Percentiles rank a stretch among this genome's conserved stretches.
Conservation (phyloP, 1,140 invertebrate genomes). For the Conus betulinus region DNA sequence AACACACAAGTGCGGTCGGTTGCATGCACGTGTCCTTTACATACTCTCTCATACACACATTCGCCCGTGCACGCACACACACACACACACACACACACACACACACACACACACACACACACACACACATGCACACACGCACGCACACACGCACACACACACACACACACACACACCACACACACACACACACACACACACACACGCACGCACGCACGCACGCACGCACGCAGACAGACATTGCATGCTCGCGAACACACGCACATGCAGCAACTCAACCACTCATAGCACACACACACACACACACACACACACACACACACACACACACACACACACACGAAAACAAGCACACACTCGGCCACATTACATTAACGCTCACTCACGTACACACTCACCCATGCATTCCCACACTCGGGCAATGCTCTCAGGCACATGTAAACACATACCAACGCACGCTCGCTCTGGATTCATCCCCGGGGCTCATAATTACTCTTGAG, state of each 20-base stretch:
- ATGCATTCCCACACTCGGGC: neutral
- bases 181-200: neutral
- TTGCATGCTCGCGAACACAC: neutral
- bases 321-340: constrained; percentile 13
- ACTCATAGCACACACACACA: neutral
- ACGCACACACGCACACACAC: neutral
- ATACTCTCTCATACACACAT: too few species aligned
- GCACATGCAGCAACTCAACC: neutral
- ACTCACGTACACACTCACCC: neutral
- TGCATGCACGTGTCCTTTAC: too few species aligned
- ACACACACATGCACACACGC: too few species aligned
- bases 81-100: too few species aligned
- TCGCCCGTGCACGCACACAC: too few species aligned
- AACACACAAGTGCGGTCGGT: too few species aligned
- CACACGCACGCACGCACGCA: neutral
- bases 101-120: too few species aligned
- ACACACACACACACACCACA: neutral
- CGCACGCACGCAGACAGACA: neutral
- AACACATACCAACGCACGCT: neutral
- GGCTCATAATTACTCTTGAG: too few species aligned
- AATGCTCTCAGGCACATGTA: neutral
- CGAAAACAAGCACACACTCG: neutral
- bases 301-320: constrained; percentile 6
- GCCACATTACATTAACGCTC: neutral
- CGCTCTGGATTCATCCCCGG: neutral